phyloP scores from a whole-genome alignment of 1,140 invertebrate species.

The Panulirus ornatus region DNA sequence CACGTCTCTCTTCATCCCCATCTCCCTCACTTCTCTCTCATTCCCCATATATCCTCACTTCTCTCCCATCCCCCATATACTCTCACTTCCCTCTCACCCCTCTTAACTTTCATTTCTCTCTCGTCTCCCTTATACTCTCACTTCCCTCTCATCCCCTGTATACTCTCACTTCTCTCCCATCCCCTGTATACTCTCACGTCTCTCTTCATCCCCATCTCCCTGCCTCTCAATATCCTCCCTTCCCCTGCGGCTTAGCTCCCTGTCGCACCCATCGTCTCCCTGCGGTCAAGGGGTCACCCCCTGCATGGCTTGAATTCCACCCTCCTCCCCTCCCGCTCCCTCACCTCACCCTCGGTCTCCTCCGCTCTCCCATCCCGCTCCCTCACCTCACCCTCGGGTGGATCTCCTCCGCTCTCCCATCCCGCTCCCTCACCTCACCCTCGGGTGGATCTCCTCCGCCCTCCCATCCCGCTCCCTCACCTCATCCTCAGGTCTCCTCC shows the following conservation, averaged over 20 bases:
- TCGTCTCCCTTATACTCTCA: no score
- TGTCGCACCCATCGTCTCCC: not conserved
- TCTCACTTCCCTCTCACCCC: not conserved
- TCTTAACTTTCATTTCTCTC: not conserved
- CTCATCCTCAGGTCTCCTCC: no score
- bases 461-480: no score
- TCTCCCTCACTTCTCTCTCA: not conserved
- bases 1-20: not conserved
- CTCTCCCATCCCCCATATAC: not conserved
- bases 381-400: not conserved
- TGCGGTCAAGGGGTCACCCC: no score
- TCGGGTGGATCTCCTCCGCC: no score
- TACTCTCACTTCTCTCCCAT: not conserved
- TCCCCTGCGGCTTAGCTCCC: not conserved
- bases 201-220: not conserved
- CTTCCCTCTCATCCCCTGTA: no score
- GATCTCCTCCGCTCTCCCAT: no score
- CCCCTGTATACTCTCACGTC: not conserved
- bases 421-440: no score
- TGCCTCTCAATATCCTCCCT: not conserved
- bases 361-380: not conserved
- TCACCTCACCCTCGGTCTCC: no score
- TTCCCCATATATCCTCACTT: not conserved
- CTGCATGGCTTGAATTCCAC: no score
- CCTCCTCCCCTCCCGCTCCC: no score